phyloP scores from a whole-genome alignment of 2,113 vertebrate genomes.

The Corapipo altera region DNA sequence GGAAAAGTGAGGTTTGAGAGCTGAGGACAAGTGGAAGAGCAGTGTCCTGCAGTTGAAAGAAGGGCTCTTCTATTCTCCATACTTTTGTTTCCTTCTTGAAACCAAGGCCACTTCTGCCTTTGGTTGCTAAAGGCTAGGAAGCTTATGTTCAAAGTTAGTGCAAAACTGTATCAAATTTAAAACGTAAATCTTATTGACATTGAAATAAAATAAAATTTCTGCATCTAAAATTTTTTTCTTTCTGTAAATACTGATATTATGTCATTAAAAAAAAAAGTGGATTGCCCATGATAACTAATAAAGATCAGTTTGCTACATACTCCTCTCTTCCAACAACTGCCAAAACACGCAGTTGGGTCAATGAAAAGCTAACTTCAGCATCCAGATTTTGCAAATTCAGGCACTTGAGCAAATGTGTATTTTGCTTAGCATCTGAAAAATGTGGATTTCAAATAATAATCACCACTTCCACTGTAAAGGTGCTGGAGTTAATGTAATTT shows the following conservation, averaged over 20 bases:
- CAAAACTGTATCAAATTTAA: background rate
- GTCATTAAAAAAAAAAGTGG: background rate
- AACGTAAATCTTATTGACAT: background rate
- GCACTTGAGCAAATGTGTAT: accelerated
- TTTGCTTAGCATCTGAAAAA: background rate
- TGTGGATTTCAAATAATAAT: background rate
- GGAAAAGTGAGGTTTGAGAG: background rate
- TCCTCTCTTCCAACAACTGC: background rate
- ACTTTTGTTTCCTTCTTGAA: background rate
- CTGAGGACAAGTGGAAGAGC: background rate
- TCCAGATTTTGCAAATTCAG: background rate
- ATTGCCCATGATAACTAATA: background rate
- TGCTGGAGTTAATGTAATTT: background rate
- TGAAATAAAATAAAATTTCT: background rate
- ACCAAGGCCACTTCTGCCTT: background rate
- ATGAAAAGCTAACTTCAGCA: background rate
- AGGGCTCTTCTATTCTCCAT: background rate
- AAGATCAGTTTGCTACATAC: background rate
- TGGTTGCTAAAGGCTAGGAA: background rate
- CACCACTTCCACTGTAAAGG: background rate
- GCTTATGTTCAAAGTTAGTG: background rate
- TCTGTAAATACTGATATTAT: background rate
- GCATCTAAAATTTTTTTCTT: background rate
- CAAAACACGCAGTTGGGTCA: background rate
- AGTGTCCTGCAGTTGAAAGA: background rate